Conservation (phyloP, 2,113 vertebrate species). For the Galeopterus variegatus region DNA sequence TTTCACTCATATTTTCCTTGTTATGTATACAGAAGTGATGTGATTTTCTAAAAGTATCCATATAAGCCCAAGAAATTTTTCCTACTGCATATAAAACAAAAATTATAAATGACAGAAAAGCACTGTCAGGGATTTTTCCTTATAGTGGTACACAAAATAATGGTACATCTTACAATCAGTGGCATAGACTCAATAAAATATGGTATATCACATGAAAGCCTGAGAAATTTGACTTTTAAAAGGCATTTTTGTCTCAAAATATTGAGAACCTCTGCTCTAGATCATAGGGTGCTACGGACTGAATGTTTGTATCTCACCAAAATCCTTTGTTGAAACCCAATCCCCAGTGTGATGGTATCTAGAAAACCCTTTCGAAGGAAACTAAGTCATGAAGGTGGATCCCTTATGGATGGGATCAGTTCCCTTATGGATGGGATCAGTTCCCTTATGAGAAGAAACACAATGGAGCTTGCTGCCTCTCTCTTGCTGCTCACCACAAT, state of each 20-base stretch:
- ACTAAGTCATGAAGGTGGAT: background rate
- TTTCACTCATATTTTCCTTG: constrained; percentile 28
- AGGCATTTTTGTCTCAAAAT: background rate
- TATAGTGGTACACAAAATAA: background rate
- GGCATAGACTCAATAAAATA: background rate
- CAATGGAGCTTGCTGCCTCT: background rate
- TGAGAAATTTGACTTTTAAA: background rate
- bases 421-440: no score
- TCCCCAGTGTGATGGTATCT: background rate
- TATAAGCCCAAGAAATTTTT: background rate
- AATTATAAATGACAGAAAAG: background rate
- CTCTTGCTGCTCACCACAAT: background rate
- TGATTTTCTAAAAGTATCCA: background rate
- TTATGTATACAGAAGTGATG: background rate
- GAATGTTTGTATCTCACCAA: background rate
- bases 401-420: background rate
- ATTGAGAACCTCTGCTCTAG: background rate
- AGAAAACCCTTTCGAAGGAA: background rate
- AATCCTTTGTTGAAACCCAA: background rate
- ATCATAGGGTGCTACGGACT: background rate
- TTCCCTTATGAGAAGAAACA: background rate
- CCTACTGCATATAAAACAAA: constrained; percentile 30
- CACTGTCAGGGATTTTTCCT: background rate
- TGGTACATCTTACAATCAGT: background rate
- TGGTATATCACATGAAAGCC: background rate